These are phyloP conservation scores for Drosophila longiperda DNA, from an alignment of 2,888 invertebrate species.

Conservation along the genomic window DNA sequence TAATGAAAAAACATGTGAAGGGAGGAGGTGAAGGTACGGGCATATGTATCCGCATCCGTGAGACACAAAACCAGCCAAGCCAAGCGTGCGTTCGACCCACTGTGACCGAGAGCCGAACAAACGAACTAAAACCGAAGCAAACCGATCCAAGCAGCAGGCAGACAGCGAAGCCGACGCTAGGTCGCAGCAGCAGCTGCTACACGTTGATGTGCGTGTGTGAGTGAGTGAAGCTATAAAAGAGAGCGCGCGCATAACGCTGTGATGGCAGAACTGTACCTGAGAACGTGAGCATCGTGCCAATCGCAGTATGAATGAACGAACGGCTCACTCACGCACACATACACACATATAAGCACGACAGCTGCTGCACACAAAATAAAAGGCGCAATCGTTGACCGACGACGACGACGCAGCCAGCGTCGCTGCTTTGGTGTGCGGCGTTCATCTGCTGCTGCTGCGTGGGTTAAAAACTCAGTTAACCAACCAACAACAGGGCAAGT, in stretches of 20 bases:
- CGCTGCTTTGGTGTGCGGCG: slow-evolving; percentile 39
- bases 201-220: slow-evolving; percentile 12
- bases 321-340: slow-evolving; percentile 28
- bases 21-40: background rate
- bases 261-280: slow-evolving; percentile 73
- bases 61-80: slow-evolving; percentile 62
- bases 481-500: slow-evolving; percentile 65
- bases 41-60: slow-evolving; percentile 64
- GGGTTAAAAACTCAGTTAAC: slow-evolving; percentile 66
- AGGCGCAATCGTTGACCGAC: slow-evolving; percentile 53
- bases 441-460: slow-evolving; percentile 60
- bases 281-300: slow-evolving; percentile 60
- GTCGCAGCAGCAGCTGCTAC: slow-evolving; percentile 38
- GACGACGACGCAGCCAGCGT: slow-evolving; percentile 35
- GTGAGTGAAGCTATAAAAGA: slow-evolving; percentile 30
- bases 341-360: slow-evolving; percentile 38
- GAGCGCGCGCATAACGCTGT: slow-evolving; percentile 40
- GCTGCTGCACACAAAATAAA: slow-evolving; percentile 65
- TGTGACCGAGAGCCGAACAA: slow-evolving; percentile 53
- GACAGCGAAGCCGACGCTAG: slow-evolving; percentile 34
- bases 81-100: slow-evolving; percentile 75
- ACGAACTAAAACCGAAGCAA: slow-evolving; percentile 51
- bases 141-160: slow-evolving; percentile 34
- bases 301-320: slow-evolving; percentile 73
- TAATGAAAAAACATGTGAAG: slow-evolving; percentile 60